Conservation (phyloP, 1,140 invertebrate species). For the Bombus ignitus region DNA sequence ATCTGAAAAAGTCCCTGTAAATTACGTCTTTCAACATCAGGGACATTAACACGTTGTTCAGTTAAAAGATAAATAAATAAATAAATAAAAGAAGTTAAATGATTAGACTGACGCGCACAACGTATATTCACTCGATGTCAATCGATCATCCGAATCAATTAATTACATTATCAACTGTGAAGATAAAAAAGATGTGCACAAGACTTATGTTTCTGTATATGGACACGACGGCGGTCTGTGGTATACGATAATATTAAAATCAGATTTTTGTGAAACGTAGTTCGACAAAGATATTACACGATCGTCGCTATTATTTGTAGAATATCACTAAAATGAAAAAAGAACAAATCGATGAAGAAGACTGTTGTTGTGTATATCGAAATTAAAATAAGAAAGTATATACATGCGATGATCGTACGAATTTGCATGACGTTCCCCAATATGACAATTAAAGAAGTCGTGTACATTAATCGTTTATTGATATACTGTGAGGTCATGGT, state of each 20-base stretch:
- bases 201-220: slow-evolving; percentile 46
- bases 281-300: slow-evolving; percentile 42
- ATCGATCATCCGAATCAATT: slow-evolving; percentile 38
- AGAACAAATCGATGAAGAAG: slow-evolving; percentile 33
- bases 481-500: slow-evolving; percentile 61
- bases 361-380: slow-evolving; percentile 51
- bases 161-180: slow-evolving; percentile 29
- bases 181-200: slow-evolving; percentile 40
- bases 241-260: slow-evolving; percentile 51
- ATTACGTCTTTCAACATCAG: neutral
- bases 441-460: slow-evolving; percentile 53
- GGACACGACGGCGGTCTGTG: slow-evolving; percentile 48
- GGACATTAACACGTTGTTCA: slow-evolving; percentile 16
- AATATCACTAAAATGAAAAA: neutral
- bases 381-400: slow-evolving; percentile 35
- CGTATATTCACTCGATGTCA: slow-evolving; percentile 29
- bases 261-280: slow-evolving; percentile 41
- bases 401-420: slow-evolving; percentile 39
- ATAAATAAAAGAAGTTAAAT: neutral
- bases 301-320: slow-evolving; percentile 46
- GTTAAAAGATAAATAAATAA: neutral
- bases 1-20: neutral
- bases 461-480: slow-evolving; percentile 67
- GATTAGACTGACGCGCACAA: slow-evolving; percentile 42
- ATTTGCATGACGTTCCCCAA: slow-evolving; percentile 57